Evolutionary conservation across 2,797 vertebrate genomes (phyloP).

Genomic region (Botia almorhae): DNA sequence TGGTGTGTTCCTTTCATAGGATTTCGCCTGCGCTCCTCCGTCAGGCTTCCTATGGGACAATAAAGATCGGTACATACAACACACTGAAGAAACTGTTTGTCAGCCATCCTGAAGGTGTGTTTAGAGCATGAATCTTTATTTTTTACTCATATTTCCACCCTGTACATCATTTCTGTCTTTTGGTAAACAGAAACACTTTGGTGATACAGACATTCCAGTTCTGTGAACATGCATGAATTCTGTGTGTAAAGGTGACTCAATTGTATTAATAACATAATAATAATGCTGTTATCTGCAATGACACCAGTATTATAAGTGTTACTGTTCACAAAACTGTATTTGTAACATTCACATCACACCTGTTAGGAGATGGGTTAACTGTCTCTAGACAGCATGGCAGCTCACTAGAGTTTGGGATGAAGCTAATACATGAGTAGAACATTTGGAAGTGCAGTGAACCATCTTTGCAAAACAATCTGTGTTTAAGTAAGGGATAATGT

Average conservation of each 20-base stretch:
- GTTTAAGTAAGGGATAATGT: neutral
- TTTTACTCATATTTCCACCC: neutral
- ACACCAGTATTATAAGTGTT: too few relatives aligned
- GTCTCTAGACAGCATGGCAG: too few relatives aligned
- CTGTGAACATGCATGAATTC: neutral
- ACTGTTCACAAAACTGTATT: too few relatives aligned
- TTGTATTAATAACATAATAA: too few relatives aligned
- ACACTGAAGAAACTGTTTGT: constrained; percentile 94
- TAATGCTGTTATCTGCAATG: too few relatives aligned
- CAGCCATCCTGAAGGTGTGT: constrained; percentile 88
- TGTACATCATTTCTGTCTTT: neutral
- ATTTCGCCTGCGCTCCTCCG: constrained; percentile 92
- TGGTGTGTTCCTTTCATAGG: constrained; percentile 67
- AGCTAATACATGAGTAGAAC: too few relatives aligned
- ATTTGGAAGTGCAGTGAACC: too few relatives aligned
- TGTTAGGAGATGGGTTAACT: too few relatives aligned
- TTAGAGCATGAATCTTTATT: neutral
- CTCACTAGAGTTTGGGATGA: too few relatives aligned
- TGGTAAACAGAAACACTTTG: neutral
- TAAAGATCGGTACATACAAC: constrained; percentile 98
- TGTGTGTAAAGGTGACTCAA: too few relatives aligned
- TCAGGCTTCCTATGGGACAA: constrained; percentile 95
- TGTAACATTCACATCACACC: too few relatives aligned
- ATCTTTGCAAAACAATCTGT: too few relatives aligned
- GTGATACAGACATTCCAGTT: neutral